Evolutionary conservation across 2,797 vertebrate genomes (phyloP), one percentile per base, ranked within the genome.

Genomic region (Malacoctenus gilli): DNA sequence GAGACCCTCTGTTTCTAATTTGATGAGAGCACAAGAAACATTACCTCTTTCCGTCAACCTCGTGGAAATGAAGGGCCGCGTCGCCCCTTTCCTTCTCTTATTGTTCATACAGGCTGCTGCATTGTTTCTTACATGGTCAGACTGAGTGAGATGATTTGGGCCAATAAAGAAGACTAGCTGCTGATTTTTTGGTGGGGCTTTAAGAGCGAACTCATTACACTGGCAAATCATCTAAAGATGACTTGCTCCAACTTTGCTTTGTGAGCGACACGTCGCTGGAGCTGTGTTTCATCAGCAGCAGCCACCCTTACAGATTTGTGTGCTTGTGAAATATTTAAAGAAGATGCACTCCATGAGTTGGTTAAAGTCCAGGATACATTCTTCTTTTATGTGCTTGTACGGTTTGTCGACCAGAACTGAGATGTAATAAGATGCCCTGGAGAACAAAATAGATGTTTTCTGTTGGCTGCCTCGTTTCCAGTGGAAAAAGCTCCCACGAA

Each of bases 251-350:
- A 72, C 62, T 72, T 72, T 62, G 77, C 63, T 78, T 41, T 0
- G 8, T 52, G 13, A 77, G 43, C 36, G 51, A 14, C 28, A 69
- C 49, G 70, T 46, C 43, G 67, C 12, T 32, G 41, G 53, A 77
- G 51, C 36, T 42, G 9, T 54, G 61, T 64, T 64, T 28, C 46
- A 52, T 69, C 51, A 78, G 56, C 23, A 1, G 38, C 0, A 56
- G 43, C 66, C 50, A 32, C n/a, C 48, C 10, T 59, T 50, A 56
- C 35, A 61, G 38, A 66, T 51, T 70, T 64, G 5, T 39, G 43
- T 25, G 41, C 42, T 10, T 16, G 41, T 80, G 48, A 80, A 80
- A 80, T 64, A 77, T 77, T 76, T 44, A 72, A 66, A 60, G 13
- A 70, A 39, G 25, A 67, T 35, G 56, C 35, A 22, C 52, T 68